A percentile compares a stretch with the other conserved stretches of the same genome.
These are phyloP conservation scores for Mongoloraphidia duomilia DNA, from an alignment of 2,888 invertebrate genomes.

Conservation along the genomic window DNA sequence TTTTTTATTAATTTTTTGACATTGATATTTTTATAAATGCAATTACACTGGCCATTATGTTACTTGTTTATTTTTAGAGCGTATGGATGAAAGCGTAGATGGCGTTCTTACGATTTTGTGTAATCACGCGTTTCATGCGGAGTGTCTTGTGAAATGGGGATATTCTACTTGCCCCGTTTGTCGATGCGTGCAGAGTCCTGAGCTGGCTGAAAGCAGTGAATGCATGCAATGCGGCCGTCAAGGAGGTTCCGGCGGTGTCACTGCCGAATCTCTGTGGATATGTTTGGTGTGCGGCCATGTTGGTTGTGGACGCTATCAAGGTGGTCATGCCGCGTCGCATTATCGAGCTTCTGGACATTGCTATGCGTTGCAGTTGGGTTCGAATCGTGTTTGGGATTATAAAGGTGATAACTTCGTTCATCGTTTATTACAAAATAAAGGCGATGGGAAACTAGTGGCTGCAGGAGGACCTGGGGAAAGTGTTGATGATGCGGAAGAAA, in stretches of 20 bases:
- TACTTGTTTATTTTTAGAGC: conserved; percentile 42
- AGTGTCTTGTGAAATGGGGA: conserved; percentile 91
- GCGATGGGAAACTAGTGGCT: conserved; percentile 89
- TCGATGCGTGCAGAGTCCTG: conserved; percentile 50
- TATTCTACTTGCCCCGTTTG: conserved; percentile 98
- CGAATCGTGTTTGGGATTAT: conserved; percentile 98
- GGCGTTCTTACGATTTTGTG: conserved; percentile 95
- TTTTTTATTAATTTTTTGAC: too few species aligned
- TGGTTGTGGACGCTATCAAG: conserved; percentile 79
- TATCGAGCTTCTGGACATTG: conserved; percentile 93
- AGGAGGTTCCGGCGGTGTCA: conserved; percentile 27
- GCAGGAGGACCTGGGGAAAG: conserved; percentile 50
- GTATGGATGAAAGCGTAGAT: conserved; percentile 97
- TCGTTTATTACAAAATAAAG: conserved; percentile 88
- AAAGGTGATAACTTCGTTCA: conserved; percentile 95
- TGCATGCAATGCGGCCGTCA: conserved; percentile 38
- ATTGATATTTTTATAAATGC: neutral
- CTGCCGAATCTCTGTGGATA: conserved; percentile 86
- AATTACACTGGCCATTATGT: neutral
- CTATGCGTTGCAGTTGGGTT: conserved; percentile 91
- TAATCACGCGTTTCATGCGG: conserved; percentile 95
- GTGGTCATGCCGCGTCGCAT: conserved; percentile 92
- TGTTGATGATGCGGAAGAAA: conserved; percentile 51
- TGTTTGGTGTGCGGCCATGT: conserved; percentile 97
- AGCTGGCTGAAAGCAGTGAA: conserved; percentile 39